Evolutionary conservation across 2,113 vertebrate genomes (phyloP).

Genomic region (Varanus komodoensis): DNA sequence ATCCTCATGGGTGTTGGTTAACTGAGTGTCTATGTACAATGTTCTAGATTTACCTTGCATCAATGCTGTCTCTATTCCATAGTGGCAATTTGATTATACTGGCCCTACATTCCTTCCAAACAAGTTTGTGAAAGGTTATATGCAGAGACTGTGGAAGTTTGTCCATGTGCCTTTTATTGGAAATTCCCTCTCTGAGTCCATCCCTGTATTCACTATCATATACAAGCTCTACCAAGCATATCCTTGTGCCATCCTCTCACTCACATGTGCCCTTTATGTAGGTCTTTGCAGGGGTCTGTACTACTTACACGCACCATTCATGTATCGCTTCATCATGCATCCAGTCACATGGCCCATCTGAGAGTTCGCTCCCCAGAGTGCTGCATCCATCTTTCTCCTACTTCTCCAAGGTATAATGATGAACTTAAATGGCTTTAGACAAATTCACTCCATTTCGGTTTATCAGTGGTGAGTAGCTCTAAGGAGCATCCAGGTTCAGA

Average conservation of each 20-base stretch:
- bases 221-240: not conserved
- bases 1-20: too few relatives aligned
- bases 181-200: too few relatives aligned
- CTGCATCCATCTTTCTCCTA: not conserved
- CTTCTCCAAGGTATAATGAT: not conserved
- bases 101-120: not conserved
- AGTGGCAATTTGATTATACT: not conserved
- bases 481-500: not conserved
- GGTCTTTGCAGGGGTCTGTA: too few relatives aligned
- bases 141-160: not conserved
- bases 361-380: not conserved
- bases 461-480: not conserved
- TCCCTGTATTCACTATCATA: not conserved
- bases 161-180: too few relatives aligned
- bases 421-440: not conserved
- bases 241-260: too few relatives aligned
- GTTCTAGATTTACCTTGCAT: not conserved
- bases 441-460: not conserved
- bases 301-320: not conserved
- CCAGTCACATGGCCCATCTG: not conserved
- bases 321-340: not conserved
- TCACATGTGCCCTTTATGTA: too few relatives aligned
- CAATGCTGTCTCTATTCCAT: not conserved
- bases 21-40: too few relatives aligned
- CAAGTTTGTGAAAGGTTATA: not conserved